Percentiles rank a stretch among this genome's conserved stretches.
These are phyloP conservation scores for Myotis myotis DNA, from an alignment of 2,797 vertebrate genomes.

Conservation along the genomic window DNA sequence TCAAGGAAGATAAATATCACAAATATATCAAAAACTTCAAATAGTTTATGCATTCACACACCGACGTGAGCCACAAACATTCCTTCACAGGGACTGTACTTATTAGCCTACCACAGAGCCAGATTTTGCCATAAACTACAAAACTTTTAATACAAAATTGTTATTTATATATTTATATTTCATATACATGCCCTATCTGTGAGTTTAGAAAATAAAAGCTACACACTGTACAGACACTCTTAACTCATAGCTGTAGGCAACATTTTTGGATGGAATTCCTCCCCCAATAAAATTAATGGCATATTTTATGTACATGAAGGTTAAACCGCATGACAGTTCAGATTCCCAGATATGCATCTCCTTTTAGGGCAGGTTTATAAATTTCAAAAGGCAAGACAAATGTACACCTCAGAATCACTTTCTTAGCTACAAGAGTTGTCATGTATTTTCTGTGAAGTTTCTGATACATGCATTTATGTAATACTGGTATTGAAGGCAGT, in stretches of 20 bases:
- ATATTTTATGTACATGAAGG: slow-evolving; percentile 87
- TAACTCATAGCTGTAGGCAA: slow-evolving; percentile 88
- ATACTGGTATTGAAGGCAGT: slow-evolving; percentile 85
- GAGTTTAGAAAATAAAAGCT: slow-evolving; percentile 90
- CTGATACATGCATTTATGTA: slow-evolving; percentile 81
- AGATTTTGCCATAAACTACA: slow-evolving; percentile 92
- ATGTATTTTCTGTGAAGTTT: slow-evolving; percentile 71
- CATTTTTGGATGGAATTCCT: slow-evolving; percentile 88
- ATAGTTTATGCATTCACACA: slow-evolving; percentile 88
- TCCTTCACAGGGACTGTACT: slow-evolving; percentile 90
- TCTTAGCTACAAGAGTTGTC: slow-evolving; percentile 73
- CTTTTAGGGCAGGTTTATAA: slow-evolving; percentile 81
- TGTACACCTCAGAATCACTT: slow-evolving; percentile 73
- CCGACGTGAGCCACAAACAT: slow-evolving; percentile 92
- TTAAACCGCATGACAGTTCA: slow-evolving; percentile 84
- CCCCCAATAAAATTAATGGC: slow-evolving; percentile 86
- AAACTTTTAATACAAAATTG: slow-evolving; percentile 94
- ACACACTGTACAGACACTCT: slow-evolving; percentile 91
- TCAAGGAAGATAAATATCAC: slow-evolving; percentile 91
- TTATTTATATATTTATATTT: slow-evolving; percentile 96
- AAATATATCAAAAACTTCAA: slow-evolving; percentile 91
- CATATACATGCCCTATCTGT: slow-evolving; percentile 94
- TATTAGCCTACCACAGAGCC: slow-evolving; percentile 87
- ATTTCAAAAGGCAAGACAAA: slow-evolving; percentile 81
- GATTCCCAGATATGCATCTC: slow-evolving; percentile 81